Base-by-base conservation (phyloP, 2,888 invertebrate genomes). In the Ceriagrion tenellum region DNA sequence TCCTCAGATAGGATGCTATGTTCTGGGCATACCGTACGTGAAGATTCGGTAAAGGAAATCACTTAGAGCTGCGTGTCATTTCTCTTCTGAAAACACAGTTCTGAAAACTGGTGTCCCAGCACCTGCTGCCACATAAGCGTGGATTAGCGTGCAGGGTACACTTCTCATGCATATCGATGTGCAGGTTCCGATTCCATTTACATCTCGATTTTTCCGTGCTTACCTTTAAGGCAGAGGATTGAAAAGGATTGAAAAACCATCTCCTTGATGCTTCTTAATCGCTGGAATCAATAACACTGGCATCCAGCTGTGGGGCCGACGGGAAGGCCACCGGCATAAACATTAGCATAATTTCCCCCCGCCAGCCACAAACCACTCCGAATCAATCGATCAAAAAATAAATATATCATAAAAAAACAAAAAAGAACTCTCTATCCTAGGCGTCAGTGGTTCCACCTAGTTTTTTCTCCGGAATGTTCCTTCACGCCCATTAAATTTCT, bases 321-420 rank as follows among this genome's bases (percentile, higher is more conserved):
- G 4, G 69, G 69, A 23, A n/a, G 23, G 69, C 81, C 81, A 81
- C 81, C 35, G 69, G 35, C 13, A 59, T 8, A 35, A 13, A 26
- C 81, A 81, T 81, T 81, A 18, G 35, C 81, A 81, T 81, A 35
- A 81, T 69, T 69, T 35, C 16, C 35, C 81, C 35, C 35, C 10
- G 81, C 35, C 16, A 35, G 35, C 81, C 81, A 81, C 81, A 12
- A 81, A 69, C 69, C 26, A 26, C 69, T 69, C 81, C 81, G 13
- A 81, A 81, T 81, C 81, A 35, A 81, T 81, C 35, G 81, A 81
- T 81, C 81, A 81, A 81, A 35, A 30, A 81, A 35, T 81, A 81
- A 35, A 81, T 26, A 81, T 26, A 81, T 81, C 4, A 81, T 30
- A 20, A 20, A 16, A 20, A 59, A 6, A 16, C 3, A 59, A 59